phyloP scores from a whole-genome alignment of 2,113 vertebrate species.

The Scomber colias region DNA sequence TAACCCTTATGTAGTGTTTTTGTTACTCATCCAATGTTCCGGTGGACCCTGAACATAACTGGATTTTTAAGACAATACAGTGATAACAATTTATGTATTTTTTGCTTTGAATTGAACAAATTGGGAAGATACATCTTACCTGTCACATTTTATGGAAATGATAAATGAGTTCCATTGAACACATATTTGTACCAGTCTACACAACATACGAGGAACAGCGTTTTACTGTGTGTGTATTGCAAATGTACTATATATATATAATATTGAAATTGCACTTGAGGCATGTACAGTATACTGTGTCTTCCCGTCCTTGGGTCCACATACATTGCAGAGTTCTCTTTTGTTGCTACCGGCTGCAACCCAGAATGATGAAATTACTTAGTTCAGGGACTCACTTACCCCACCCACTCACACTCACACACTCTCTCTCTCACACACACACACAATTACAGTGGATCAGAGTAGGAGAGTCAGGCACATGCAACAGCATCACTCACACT shows the following conservation, averaged over 20 bases:
- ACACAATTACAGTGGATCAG: too few relatives aligned
- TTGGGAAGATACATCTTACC: too few relatives aligned
- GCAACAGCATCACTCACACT: conserved; percentile 4
- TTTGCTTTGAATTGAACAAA: too few relatives aligned
- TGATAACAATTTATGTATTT: too few relatives aligned
- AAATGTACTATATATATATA: background rate
- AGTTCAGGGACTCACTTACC: too few relatives aligned
- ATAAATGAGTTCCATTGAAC: background rate
- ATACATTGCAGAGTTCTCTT: background rate
- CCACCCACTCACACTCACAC: too few relatives aligned
- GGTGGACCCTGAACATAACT: too few relatives aligned
- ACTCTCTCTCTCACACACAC: too few relatives aligned
- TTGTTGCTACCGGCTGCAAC: background rate
- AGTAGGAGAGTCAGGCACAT: conserved; percentile 2
- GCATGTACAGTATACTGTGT: background rate
- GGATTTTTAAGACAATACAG: too few relatives aligned
- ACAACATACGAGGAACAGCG: background rate
- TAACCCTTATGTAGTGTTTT: too few relatives aligned
- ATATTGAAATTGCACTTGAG: background rate
- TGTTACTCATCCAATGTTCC: too few relatives aligned
- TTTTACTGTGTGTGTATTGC: conserved; percentile 6
- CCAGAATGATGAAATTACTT: conserved; percentile 1
- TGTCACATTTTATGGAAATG: too few relatives aligned
- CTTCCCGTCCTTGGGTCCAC: conserved; percentile 11
- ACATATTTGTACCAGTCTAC: background rate